Conservation (phyloP, 2,113 vertebrate species). For the Ardeotis arabs region DNA sequence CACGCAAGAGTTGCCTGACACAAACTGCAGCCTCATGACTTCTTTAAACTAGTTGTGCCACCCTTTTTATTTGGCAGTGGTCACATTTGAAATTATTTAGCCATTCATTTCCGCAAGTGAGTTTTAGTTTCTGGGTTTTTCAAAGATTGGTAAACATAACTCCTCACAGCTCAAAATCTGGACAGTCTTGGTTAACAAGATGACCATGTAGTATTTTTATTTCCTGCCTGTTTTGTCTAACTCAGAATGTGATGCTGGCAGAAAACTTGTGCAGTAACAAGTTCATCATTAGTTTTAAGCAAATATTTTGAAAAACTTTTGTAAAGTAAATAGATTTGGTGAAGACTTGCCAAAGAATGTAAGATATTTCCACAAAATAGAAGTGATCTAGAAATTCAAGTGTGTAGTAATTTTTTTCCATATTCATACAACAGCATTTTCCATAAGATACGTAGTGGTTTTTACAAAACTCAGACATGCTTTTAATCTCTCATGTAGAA, state of each 20-base stretch:
- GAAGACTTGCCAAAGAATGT: neutral
- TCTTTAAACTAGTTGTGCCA: neutral
- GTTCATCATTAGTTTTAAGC: neutral
- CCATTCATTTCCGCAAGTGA: neutral
- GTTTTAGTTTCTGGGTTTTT: neutral
- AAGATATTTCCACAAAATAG: neutral
- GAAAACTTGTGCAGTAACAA: neutral
- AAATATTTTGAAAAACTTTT: neutral
- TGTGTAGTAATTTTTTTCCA: neutral
- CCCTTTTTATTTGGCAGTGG: neutral
- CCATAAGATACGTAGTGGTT: neutral
- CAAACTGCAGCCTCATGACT: neutral
- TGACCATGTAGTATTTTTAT: neutral
- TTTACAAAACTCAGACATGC: neutral
- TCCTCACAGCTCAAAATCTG: neutral
- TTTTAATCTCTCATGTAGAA: neutral
- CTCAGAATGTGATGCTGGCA: neutral
- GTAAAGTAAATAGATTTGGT: neutral
- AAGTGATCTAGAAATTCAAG: neutral
- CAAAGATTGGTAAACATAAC: neutral
- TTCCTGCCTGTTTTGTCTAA: neutral
- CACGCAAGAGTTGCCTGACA: accelerated
- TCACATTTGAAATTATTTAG: neutral
- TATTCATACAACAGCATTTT: neutral
- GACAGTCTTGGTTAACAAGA: neutral